Base-by-base conservation (phyloP, 2,113 vertebrate genomes). In the Aepyceros melampus region DNA sequence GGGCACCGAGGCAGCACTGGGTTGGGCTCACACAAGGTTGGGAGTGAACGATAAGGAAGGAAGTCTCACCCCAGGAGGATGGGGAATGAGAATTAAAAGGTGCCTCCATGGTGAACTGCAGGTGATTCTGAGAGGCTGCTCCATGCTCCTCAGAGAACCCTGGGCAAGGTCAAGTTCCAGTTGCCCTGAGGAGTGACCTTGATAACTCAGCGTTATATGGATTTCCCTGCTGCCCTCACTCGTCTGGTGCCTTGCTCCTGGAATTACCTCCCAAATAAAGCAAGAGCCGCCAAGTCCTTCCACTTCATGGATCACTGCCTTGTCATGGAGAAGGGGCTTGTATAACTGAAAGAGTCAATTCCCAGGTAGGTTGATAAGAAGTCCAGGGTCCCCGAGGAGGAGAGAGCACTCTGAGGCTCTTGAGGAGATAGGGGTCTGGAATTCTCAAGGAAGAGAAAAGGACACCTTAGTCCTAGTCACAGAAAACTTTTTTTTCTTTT, bases 1-100 rank as follows among this genome's bases (percentile, higher is more conserved):
- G 15, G 23, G 7, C 0, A 8, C 12, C 8, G 3, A 16, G 6
- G 8, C 19, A n/a, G 29, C 47, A 10, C n/a, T 13, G 2, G 27
- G 45, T n/a, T 16, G 21, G 47, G 16, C n/a, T 64, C 14, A 12
- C 21, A 11, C n/a, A 36, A 78, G 31, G 36, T 51, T 27, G 13
- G 67, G 40, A 43, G 7, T 14, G 5, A 71, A 56, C 7, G 6
- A 60, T 5, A 33, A n/a, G 4, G 43, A 19, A 31, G 25, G 4
- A 4, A 47, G 12, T 27, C 74, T 92, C 74, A 58, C 36, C 43
- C 33, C 21, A 29, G 33, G 10, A 43, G n/a, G 29, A 19, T 3
- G 3, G 49, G 3, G 36, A 43, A 1, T 19, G 33, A 19, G 51
- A 15, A 21, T 8, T 3, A 29, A 60, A 56, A 17, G 36, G 12